Conservation (phyloP, 2,888 invertebrate species). For the Parnassius orleans region DNA sequence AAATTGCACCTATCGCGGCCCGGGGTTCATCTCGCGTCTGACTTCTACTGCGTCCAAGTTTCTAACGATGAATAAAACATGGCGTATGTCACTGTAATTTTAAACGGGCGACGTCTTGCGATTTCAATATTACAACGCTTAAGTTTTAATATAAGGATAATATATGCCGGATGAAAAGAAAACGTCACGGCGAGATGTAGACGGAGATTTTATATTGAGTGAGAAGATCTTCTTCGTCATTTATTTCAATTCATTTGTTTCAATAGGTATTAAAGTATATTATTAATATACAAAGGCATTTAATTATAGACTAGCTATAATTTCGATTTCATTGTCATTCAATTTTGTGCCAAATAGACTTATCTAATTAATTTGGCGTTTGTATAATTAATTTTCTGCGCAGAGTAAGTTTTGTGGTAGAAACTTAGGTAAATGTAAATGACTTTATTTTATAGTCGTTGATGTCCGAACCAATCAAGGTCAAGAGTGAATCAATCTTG, state of each 20-base stretch:
- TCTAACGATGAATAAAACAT: conserved; percentile 67
- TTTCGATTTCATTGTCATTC: background rate
- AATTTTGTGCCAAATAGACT: too few relatives aligned
- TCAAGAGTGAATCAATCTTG: too few relatives aligned
- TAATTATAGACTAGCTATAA: too few relatives aligned
- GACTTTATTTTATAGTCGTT: too few relatives aligned
- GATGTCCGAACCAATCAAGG: too few relatives aligned
- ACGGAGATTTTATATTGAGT: conserved; percentile 6
- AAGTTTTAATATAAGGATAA: conserved; percentile 32
- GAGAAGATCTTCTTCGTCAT: background rate
- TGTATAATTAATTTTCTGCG: too few relatives aligned
- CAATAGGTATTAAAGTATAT: too few relatives aligned
- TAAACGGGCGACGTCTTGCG: conserved; percentile 60
- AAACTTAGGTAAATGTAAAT: too few relatives aligned
- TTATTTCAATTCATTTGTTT: background rate
- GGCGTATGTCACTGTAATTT: conserved; percentile 62
- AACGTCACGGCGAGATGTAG: conserved; percentile 3
- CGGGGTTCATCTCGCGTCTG: conserved; percentile 22
- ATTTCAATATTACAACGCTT: conserved; percentile 46
- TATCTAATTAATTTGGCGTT: too few relatives aligned
- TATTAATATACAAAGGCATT: too few relatives aligned
- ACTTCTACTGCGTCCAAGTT: conserved; percentile 57
- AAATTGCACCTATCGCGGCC: conserved; percentile 33
- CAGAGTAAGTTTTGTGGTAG: too few relatives aligned
- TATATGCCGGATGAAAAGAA: conserved; percentile 20